Percentiles rank a stretch among this genome's conserved stretches.
These are phyloP conservation scores for Notarius quadriscutis DNA, from an alignment of 2,113 vertebrate species.

Conservation along the genomic window DNA sequence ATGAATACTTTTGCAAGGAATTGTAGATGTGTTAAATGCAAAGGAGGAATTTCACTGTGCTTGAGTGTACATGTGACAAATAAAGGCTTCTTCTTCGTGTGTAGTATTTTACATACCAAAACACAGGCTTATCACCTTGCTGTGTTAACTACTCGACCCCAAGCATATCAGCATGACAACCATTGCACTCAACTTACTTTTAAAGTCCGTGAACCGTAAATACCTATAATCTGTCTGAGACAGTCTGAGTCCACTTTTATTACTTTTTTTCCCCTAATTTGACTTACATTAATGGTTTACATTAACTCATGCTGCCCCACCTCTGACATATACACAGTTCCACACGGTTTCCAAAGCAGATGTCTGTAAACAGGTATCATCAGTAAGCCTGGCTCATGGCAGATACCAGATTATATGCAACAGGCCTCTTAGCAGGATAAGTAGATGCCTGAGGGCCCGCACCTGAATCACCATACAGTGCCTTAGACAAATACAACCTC, in stretches of 20 bases:
- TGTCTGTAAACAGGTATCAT: slow-evolving; percentile 75
- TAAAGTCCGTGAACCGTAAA: slow-evolving; percentile 37
- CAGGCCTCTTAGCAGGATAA: slow-evolving; percentile 69
- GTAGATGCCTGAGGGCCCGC: slow-evolving; percentile 75
- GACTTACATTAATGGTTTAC: slow-evolving; percentile 16
- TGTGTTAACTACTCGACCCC: not conserved
- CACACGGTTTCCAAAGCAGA: slow-evolving; percentile 73
- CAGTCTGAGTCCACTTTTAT: not conserved
- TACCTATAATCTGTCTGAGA: slow-evolving; percentile 36
- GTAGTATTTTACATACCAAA: not conserved
- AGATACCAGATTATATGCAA: slow-evolving; percentile 74
- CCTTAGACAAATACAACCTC: slow-evolving; percentile 53
- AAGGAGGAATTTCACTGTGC: no score
- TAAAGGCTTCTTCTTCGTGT: not conserved
- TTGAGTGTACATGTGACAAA: no score
- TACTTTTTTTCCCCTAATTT: slow-evolving; percentile 7
- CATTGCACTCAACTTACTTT: slow-evolving; percentile 22
- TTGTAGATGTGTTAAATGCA: not conserved
- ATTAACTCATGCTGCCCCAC: slow-evolving; percentile 46
- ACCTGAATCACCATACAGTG: slow-evolving; percentile 80
- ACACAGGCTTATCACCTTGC: not conserved
- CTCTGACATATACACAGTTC: slow-evolving; percentile 57
- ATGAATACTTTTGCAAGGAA: no score
- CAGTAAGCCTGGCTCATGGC: slow-evolving; percentile 74
- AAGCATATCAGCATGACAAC: slow-evolving; percentile 4